phyloP scores from a whole-genome alignment of 2,113 vertebrate genomes.

The Antennarius striatus region DNA sequence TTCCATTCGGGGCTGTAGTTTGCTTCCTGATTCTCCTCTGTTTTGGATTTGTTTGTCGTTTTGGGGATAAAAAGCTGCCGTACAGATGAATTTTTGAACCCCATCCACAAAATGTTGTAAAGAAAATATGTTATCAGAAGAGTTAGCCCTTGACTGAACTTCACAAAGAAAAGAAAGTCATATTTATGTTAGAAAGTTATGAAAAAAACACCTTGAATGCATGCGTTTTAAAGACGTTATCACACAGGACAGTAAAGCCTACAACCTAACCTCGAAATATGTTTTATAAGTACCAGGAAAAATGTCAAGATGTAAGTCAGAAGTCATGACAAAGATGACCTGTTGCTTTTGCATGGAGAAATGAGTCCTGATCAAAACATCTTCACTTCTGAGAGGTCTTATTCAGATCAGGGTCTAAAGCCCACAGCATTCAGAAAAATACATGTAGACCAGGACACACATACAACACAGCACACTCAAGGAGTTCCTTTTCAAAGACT shows the following conservation, averaged over 20 bases:
- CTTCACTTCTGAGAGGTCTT: no score
- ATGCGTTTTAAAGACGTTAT: no score
- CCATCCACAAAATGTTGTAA: slow-evolving; percentile 22
- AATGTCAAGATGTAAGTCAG: slow-evolving; percentile 5
- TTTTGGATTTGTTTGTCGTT: slow-evolving; percentile 16
- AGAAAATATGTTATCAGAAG: slow-evolving; percentile 12
- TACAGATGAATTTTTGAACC: background rate
- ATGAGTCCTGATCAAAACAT: no score
- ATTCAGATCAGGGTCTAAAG: no score
- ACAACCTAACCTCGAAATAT: no score
- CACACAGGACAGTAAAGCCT: no score
- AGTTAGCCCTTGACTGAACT: slow-evolving; percentile 7
- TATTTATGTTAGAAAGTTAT: background rate
- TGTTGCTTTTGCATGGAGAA: background rate
- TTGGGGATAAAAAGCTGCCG: background rate
- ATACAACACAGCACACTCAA: background rate
- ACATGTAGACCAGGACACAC: background rate
- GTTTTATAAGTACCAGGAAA: background rate
- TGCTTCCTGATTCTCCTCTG: background rate
- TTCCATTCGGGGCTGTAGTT: slow-evolving; percentile 1
- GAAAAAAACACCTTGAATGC: no score
- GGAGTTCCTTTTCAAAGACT: slow-evolving; percentile 38
- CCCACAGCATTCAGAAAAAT: background rate
- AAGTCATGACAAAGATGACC: background rate
- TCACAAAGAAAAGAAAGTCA: slow-evolving; percentile 15